Percentiles rank a stretch among this genome's conserved stretches.
phyloP scores from a whole-genome alignment of 2,888 invertebrate genomes.

The Pelosia muscerda region DNA sequence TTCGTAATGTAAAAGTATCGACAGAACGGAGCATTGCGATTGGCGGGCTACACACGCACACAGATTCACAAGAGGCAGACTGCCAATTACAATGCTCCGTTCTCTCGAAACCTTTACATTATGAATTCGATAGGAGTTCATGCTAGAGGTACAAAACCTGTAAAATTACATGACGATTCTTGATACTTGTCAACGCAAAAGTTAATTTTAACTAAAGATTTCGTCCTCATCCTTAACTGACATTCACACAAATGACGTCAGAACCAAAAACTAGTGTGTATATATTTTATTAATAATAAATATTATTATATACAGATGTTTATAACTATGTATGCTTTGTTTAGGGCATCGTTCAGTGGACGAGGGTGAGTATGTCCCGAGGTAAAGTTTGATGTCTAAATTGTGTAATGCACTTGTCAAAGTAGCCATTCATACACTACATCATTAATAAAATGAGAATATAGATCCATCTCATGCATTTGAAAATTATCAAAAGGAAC shows the following conservation, averaged over 20 bases:
- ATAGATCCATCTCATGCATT: conserved; percentile 43
- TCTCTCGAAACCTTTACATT: too few species aligned
- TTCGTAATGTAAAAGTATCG: too few species aligned
- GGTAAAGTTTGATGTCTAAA: conserved; percentile 61
- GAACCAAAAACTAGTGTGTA: not conserved
- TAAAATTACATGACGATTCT: not conserved
- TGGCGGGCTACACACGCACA: too few species aligned
- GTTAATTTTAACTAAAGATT: too few species aligned
- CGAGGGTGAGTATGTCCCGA: conserved; percentile 75
- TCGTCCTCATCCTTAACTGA: too few species aligned
- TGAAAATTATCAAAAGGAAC: conserved; percentile 17
- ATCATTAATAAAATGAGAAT: conserved; percentile 42
- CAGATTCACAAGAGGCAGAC: too few species aligned
- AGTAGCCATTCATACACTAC: conserved; percentile 48
- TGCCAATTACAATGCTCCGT: too few species aligned
- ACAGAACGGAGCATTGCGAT: too few species aligned
- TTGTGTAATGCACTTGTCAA: conserved; percentile 54
- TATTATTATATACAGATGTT: conserved; percentile 15
- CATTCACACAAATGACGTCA: not conserved
- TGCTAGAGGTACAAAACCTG: too few species aligned
- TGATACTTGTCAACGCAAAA: too few species aligned
- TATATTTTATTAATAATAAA: not conserved
- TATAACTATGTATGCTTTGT: conserved; percentile 60
- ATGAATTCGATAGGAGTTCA: too few species aligned
- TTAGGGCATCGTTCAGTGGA: conserved; percentile 78